Conservation (phyloP, 1,140 invertebrate species). For the Melanaphis sacchari region DNA sequence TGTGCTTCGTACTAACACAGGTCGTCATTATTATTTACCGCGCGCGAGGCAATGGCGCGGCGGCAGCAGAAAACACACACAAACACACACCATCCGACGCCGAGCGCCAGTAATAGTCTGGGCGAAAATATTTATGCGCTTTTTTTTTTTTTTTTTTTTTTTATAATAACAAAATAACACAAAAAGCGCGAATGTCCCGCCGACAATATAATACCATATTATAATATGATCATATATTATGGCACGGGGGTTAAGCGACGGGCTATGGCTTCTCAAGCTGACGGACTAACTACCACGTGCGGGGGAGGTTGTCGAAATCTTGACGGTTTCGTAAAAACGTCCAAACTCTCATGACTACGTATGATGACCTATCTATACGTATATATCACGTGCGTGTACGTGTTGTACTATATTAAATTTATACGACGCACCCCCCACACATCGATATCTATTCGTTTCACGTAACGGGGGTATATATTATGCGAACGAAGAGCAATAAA, state of each 20-base stretch:
- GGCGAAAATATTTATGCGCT: not conserved
- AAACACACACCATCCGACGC: not conserved
- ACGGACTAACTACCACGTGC: not conserved
- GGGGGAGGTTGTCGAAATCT: not conserved
- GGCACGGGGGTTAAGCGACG: too few species aligned
- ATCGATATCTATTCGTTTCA: not conserved
- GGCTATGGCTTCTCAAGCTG: not conserved
- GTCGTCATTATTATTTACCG: constrained; percentile 53
- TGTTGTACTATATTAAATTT: not conserved
- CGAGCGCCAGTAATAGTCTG: not conserved
- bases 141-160: not conserved
- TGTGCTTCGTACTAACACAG: constrained; percentile 39
- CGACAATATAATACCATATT: not conserved
- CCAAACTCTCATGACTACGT: not conserved
- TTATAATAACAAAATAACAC: not conserved
- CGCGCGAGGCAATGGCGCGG: constrained; percentile 22
- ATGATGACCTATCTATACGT: not conserved
- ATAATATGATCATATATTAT: not conserved
- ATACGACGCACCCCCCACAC: not conserved
- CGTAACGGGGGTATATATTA: not conserved
- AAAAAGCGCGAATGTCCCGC: not conserved
- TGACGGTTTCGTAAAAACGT: not conserved
- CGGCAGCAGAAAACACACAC: not conserved
- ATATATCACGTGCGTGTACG: not conserved
- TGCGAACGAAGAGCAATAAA: not conserved